These are phyloP conservation scores for Tipula confusa DNA, from an alignment of 2,888 invertebrate genomes.

Conservation along the genomic window DNA sequence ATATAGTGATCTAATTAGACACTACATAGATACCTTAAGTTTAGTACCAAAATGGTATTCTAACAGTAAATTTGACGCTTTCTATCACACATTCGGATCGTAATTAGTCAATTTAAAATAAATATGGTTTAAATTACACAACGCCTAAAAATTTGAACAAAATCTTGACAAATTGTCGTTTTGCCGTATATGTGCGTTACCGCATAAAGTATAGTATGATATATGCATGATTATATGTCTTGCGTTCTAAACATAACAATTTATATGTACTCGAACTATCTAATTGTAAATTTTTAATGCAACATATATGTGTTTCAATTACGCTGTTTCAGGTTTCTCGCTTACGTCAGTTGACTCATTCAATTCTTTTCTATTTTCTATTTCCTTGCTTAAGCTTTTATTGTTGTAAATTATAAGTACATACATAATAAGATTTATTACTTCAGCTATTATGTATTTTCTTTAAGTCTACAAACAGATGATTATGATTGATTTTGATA, in stretches of 20 bases:
- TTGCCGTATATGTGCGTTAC: not conserved
- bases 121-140: not conserved
- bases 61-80: too few relatives aligned
- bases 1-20: too few relatives aligned
- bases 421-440: not conserved
- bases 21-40: too few relatives aligned
- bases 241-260: too few relatives aligned
- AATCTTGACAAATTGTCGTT: not conserved
- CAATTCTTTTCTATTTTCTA: not conserved
- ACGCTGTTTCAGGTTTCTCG: not conserved
- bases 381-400: not conserved
- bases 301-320: not conserved
- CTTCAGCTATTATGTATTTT: not conserved
- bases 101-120: not conserved
- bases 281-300: not conserved
- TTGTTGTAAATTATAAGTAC: not conserved
- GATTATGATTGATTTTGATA: not conserved
- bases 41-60: too few relatives aligned
- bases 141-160: not conserved
- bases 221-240: too few relatives aligned
- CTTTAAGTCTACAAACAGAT: not conserved
- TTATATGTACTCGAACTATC: not conserved
- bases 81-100: too few relatives aligned
- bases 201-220: not conserved
- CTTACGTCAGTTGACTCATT: not conserved